phyloP scores from a whole-genome alignment of 2,797 vertebrate species.

The Periophthalmus magnuspinnatus region DNA sequence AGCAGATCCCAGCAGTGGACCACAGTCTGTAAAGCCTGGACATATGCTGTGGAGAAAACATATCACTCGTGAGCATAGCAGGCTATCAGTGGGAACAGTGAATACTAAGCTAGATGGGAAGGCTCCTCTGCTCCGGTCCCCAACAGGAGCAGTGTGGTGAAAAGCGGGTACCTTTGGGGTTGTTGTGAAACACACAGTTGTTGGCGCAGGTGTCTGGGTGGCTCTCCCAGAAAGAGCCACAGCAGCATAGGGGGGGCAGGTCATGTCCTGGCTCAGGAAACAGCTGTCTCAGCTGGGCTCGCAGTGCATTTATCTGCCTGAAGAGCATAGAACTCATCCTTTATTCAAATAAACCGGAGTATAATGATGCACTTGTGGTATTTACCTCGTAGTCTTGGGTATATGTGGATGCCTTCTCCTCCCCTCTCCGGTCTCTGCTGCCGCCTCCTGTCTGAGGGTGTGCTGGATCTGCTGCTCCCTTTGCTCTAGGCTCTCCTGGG shows the following conservation, averaged over 20 bases:
- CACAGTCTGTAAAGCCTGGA: constrained; percentile 79
- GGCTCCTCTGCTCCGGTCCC: too few species aligned
- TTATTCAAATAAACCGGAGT: too few species aligned
- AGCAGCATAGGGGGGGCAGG: constrained; percentile 88
- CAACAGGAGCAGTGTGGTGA: background rate
- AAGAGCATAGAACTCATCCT: background rate
- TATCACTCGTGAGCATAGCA: background rate
- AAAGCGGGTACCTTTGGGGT: constrained; percentile 85
- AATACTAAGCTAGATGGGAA: background rate
- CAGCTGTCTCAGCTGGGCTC: constrained; percentile 75
- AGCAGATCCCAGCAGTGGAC: constrained; percentile 74
- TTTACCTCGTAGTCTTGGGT: background rate
- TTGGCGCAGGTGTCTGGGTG: constrained; percentile 93
- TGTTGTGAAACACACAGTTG: constrained; percentile 93
- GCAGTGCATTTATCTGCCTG: constrained; percentile 61
- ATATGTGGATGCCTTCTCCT: background rate
- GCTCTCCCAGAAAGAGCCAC: constrained; percentile 90
- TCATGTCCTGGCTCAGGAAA: constrained; percentile 67
- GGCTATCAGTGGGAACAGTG: background rate
- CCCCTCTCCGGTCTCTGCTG: background rate
- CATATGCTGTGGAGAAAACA: constrained; percentile 78
- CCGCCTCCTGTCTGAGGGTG: constrained; percentile 77
- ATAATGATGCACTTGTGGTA: background rate
- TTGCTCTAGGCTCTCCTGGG: constrained; percentile 44
- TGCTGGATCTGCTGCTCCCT: constrained; percentile 71